phyloP scores from a whole-genome alignment of 2,888 invertebrate genomes.

The Resseliella maxima region DNA sequence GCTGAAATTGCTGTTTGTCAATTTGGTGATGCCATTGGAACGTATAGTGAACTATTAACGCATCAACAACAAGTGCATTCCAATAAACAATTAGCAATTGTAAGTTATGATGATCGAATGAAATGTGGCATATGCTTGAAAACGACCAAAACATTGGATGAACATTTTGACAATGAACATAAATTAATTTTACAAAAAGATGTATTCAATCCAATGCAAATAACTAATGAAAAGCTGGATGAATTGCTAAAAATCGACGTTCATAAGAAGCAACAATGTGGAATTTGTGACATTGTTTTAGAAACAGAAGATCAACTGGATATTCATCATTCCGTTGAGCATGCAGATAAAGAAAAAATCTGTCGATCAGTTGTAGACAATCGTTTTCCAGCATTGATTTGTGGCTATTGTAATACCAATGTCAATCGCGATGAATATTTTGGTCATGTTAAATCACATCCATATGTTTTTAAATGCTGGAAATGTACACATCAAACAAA shows the following conservation, averaged over 20 bases:
- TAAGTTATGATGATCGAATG: neutral
- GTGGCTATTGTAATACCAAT: neutral
- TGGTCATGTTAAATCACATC: neutral
- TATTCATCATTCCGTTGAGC: neutral
- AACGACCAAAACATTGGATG: neutral
- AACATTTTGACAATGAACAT: neutral
- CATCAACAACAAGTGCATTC: constrained; percentile 8
- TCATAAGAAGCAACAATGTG: neutral
- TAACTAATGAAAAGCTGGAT: neutral
- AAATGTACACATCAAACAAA: neutral
- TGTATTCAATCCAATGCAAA: neutral
- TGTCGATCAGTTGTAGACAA: neutral
- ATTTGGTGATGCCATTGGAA: neutral
- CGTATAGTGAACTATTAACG: neutral
- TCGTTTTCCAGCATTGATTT: neutral
- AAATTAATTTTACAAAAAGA: neutral
- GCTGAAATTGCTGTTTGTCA: neutral
- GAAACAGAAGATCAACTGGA: neutral
- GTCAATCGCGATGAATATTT: neutral
- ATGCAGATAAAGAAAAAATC: neutral
- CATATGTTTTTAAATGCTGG: neutral
- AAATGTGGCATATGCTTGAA: neutral
- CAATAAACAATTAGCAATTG: neutral
- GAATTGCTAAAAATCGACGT: neutral
- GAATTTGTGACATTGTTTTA: neutral